phyloP scores from a whole-genome alignment of 2,888 invertebrate species.

The Allophyes oxyacanthae region DNA sequence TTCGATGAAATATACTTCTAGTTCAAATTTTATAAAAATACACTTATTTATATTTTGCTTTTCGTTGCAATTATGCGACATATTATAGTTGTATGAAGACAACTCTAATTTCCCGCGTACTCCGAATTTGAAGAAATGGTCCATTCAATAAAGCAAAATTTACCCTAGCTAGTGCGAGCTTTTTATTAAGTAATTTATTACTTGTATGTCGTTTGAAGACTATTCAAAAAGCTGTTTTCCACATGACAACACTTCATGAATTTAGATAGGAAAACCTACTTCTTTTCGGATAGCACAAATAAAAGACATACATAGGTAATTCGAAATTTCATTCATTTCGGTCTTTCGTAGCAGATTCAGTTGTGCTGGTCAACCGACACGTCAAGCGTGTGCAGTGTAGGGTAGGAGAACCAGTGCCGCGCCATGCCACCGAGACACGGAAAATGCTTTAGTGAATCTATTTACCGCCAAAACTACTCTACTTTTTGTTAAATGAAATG shows the following conservation, averaged over 20 bases:
- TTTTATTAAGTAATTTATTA: slow-evolving; percentile 31
- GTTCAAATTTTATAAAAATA: background rate
- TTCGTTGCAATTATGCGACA: slow-evolving; percentile 6
- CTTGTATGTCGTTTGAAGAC: slow-evolving; percentile 21
- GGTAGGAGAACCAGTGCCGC: slow-evolving; percentile 51
- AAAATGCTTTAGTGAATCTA: slow-evolving; percentile 85
- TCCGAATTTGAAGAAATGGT: slow-evolving; percentile 21
- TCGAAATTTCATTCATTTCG: slow-evolving; percentile 16
- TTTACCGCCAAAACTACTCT: slow-evolving; percentile 77
- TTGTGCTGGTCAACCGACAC: slow-evolving; percentile 53
- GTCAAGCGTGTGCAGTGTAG: slow-evolving; percentile 44
- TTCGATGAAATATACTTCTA: too few relatives aligned
- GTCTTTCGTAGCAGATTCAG: slow-evolving; percentile 37
- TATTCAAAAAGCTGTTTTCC: slow-evolving; percentile 42
- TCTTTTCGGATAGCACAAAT: slow-evolving; percentile 1
- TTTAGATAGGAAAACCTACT: slow-evolving; percentile 31
- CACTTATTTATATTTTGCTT: slow-evolving; percentile 1
- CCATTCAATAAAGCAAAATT: slow-evolving; percentile 19
- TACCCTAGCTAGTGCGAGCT: slow-evolving; percentile 10
- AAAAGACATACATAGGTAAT: slow-evolving; percentile 15
- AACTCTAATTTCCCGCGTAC: slow-evolving; percentile 22
- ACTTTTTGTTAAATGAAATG: slow-evolving; percentile 69
- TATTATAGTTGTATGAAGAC: slow-evolving; percentile 17
- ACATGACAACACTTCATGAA: slow-evolving; percentile 39
- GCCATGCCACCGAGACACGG: slow-evolving; percentile 74